Conservation (phyloP, 2,113 vertebrate species). For the Menidia beryllina region DNA sequence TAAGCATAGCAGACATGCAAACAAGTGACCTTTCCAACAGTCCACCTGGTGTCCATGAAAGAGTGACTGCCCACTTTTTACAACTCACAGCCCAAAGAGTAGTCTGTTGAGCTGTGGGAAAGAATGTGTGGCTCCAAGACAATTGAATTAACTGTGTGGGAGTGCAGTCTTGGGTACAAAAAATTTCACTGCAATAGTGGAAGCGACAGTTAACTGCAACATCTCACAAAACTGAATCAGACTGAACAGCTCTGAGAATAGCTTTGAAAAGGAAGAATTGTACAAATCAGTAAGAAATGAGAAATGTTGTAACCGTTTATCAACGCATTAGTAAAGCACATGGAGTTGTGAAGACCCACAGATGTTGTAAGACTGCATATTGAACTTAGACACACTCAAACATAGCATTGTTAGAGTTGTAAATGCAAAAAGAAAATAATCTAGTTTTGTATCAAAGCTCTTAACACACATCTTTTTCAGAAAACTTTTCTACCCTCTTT, state of each 20-base stretch:
- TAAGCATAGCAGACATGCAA: slow-evolving; percentile 37
- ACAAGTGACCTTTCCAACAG: slow-evolving; percentile 34
- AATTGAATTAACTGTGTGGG: slow-evolving; percentile 66
- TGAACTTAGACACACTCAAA: slow-evolving; percentile 21
- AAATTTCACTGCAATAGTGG: slow-evolving; percentile 58
- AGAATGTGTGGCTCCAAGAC: slow-evolving; percentile 32
- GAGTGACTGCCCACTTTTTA: slow-evolving; percentile 34
- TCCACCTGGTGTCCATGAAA: slow-evolving; percentile 50
- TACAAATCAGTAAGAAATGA: neutral
- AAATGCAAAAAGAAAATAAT: slow-evolving; percentile 17
- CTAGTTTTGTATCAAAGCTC: slow-evolving; percentile 12
- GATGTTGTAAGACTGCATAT: no score
- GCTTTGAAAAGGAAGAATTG: neutral
- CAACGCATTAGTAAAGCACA: slow-evolving; percentile 18
- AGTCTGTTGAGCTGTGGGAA: slow-evolving; percentile 48
- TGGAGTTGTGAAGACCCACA: slow-evolving; percentile 14
- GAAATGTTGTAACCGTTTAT: slow-evolving; percentile 5
- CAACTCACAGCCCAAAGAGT: slow-evolving; percentile 31
- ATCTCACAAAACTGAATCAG: slow-evolving; percentile 17
- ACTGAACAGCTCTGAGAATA: slow-evolving; percentile 9
- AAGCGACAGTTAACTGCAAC: slow-evolving; percentile 41
- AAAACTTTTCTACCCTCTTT: slow-evolving; percentile 19
- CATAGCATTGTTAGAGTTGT: no score
- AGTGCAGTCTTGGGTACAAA: slow-evolving; percentile 49
- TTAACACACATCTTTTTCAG: slow-evolving; percentile 20